A percentile compares a stretch with the other conserved stretches of the same genome.
These are phyloP conservation scores for Neodon shergylaensis DNA, from an alignment of 2,113 vertebrate genomes.

Conservation along the genomic window DNA sequence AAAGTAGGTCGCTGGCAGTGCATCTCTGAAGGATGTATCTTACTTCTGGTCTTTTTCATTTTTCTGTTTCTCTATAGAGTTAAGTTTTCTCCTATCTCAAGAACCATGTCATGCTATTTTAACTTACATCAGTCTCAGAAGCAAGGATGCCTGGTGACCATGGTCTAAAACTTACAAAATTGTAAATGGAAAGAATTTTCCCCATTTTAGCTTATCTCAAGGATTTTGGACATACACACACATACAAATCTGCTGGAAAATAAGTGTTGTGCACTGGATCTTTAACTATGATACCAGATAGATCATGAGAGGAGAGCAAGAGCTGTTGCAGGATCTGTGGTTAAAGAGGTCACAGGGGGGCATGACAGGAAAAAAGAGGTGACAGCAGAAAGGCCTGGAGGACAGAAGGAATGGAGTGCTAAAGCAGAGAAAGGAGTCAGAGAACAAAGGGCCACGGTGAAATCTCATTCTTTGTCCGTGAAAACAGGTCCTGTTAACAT, in stretches of 20 bases:
- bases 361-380: background rate
- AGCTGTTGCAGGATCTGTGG: background rate
- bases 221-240: background rate
- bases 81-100: background rate
- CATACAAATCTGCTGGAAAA: background rate
- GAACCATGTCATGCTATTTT: background rate
- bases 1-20: background rate
- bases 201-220: background rate
- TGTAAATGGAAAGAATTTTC: background rate
- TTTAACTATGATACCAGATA: background rate
- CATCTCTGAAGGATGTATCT: background rate
- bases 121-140: background rate
- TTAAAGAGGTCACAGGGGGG: background rate
- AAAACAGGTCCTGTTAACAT: background rate
- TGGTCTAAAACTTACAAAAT: background rate
- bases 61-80: no score
- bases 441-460: no score
- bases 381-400: no score
- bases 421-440: background rate
- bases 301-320: background rate
- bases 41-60: background rate
- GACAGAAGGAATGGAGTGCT: fast-evolving
- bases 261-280: background rate
- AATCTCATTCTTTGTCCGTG: background rate
- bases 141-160: background rate